phyloP scores from a whole-genome alignment of 2,888 invertebrate genomes.

The Stegophylla sp. region DNA sequence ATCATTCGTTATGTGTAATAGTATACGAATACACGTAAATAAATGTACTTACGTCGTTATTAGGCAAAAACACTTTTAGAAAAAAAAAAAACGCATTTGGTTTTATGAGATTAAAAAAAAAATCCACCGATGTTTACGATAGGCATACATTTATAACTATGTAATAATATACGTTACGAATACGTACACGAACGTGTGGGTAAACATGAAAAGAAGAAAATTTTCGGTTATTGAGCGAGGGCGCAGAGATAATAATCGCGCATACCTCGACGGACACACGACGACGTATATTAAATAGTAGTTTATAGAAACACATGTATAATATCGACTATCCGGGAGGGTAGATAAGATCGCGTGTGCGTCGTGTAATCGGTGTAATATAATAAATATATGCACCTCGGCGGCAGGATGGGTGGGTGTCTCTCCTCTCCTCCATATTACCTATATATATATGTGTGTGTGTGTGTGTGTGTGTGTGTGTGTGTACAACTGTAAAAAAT shows the following conservation, averaged over 20 bases:
- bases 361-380: slow-evolving; percentile 6
- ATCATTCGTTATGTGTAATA: too few relatives aligned
- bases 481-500: slow-evolving; percentile 22
- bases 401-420: neutral
- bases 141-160: too few relatives aligned
- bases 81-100: too few relatives aligned
- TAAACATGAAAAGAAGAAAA: neutral
- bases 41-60: too few relatives aligned
- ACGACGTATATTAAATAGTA: slow-evolving; percentile 1
- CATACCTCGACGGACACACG: neutral
- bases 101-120: too few relatives aligned
- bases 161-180: neutral
- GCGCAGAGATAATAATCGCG: slow-evolving; percentile 7
- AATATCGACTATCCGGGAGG: neutral
- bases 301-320: slow-evolving; percentile 1
- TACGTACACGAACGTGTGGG: neutral
- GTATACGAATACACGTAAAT: too few relatives aligned
- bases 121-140: too few relatives aligned
- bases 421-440: neutral
- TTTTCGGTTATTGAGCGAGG: neutral
- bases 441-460: neutral
- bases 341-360: slow-evolving; percentile 8
- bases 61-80: too few relatives aligned
- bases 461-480: neutral
- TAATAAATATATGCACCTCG: neutral